Conservation (phyloP, 1,140 invertebrate genomes). For the Drosophila lacteicornis region DNA sequence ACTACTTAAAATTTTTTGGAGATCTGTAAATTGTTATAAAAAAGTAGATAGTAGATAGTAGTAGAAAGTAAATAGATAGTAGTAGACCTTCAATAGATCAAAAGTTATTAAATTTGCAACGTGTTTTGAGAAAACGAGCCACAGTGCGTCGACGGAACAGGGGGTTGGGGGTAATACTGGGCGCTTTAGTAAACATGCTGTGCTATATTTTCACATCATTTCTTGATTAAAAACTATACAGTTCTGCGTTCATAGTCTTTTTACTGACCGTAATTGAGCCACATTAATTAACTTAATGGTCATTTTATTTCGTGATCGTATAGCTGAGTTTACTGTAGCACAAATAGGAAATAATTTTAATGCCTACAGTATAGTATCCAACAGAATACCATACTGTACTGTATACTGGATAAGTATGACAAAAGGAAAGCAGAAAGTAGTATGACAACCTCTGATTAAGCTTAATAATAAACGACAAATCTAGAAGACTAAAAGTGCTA, state of each 20-base stretch:
- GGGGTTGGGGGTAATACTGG: neutral
- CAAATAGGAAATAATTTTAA: slow-evolving; percentile 7
- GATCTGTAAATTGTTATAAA: no score
- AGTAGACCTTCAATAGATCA: no score
- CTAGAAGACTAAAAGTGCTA: no score
- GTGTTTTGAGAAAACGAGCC: no score
- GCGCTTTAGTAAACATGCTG: slow-evolving; percentile 50
- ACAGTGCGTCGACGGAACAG: neutral
- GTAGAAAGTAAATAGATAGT: no score
- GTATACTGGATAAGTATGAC: slow-evolving; percentile 30
- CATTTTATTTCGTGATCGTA: slow-evolving; percentile 68
- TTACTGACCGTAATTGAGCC: slow-evolving; percentile 71
- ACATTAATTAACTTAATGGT: slow-evolving; percentile 82
- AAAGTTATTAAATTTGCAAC: no score
- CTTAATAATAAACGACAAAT: neutral
- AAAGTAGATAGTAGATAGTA: no score
- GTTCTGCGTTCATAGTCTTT: slow-evolving; percentile 61
- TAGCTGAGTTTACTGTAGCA: slow-evolving; percentile 34
- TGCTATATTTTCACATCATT: slow-evolving; percentile 54
- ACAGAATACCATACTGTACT: no score
- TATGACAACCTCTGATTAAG: neutral
- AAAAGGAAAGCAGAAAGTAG: neutral
- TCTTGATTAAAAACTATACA: slow-evolving; percentile 81
- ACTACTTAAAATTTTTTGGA: no score
- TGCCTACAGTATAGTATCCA: neutral